Base-by-base conservation (phyloP, 2,113 vertebrate genomes). In the Sander vitreus region DNA sequence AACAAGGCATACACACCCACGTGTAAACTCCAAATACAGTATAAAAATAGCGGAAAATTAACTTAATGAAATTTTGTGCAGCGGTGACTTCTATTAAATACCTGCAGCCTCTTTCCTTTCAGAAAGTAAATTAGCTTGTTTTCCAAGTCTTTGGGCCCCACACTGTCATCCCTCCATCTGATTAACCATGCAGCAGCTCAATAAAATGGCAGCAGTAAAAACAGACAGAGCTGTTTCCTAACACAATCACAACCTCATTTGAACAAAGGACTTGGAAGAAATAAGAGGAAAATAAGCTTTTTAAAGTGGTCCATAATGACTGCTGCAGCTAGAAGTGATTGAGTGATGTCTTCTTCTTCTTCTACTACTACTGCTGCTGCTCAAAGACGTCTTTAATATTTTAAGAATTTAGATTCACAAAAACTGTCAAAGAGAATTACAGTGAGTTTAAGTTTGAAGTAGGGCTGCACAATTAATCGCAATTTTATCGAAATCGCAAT, bases 141-240 rank as follows among this genome's bases (percentile, higher is more conserved):
- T 73, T 59, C 16, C 7, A 6, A 33, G 18, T 36, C 57, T 18
- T 48, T 47, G 47, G 54, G 70, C 16, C 16, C 11, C 55, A 21
- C 43, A n/a, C 43, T n/a, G 39, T 30, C 39, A 73, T 59, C 39
- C 70, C 23, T 59, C 7, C 55, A 33, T 30, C 18, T 60, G 43
- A 60, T 50, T 60, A 73, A 73, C 57, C 57, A 50, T 48, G 57
- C 71, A 50, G 45, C 45, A 16, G 45, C 45, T 60, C 71, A 50
- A 50, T 73, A 73, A 73, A 62, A 62, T 16, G 58, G 51, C 57
- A 73, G 57, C 71, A 10, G 25, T 60, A 33, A 51, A 73, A 68
- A 21, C 14, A 30, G 23, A 5, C 36, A 33, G 39, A 21, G 55
- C 10, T 2, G 7, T 23, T 73, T 60, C 45, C 27, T 16, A 25